phyloP scores from a whole-genome alignment of 2,888 invertebrate species.

The Dolichopus griseipennis region DNA sequence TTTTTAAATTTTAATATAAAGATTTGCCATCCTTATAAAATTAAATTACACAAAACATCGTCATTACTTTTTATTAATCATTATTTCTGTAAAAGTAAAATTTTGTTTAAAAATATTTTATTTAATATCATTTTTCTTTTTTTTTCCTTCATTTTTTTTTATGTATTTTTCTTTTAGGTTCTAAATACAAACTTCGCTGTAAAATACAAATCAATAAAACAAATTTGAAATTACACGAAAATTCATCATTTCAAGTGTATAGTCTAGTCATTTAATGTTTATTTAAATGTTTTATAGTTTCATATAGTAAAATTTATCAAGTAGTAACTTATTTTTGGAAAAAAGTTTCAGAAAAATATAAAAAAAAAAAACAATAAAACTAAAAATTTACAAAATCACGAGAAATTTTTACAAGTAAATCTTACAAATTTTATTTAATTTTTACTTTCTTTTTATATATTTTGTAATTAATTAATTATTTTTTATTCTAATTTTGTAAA shows the following conservation, averaged over 20 bases:
- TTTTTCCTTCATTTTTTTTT: neutral
- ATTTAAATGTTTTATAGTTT: neutral
- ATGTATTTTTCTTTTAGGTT: neutral
- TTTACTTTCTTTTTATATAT: neutral
- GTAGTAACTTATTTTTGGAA: neutral
- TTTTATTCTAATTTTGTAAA: neutral
- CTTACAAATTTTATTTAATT: neutral
- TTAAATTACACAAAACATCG: neutral
- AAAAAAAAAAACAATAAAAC: too few relatives aligned
- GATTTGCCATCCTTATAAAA: neutral
- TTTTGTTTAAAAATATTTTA: neutral
- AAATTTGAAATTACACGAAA: neutral
- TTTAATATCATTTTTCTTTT: neutral
- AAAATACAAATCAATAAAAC: neutral
- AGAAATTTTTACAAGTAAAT: slow-evolving; percentile 1
- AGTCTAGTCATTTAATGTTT: neutral
- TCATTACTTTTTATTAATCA: neutral
- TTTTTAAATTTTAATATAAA: too few relatives aligned
- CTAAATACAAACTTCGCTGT: neutral
- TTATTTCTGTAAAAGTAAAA: neutral
- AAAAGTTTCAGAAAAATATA: too few relatives aligned
- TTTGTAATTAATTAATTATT: neutral
- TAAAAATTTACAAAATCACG: neutral
- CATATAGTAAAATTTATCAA: too few relatives aligned
- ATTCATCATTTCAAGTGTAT: neutral